phyloP scores from a whole-genome alignment of 2,113 vertebrate species.

The Sylvia atricapilla region DNA sequence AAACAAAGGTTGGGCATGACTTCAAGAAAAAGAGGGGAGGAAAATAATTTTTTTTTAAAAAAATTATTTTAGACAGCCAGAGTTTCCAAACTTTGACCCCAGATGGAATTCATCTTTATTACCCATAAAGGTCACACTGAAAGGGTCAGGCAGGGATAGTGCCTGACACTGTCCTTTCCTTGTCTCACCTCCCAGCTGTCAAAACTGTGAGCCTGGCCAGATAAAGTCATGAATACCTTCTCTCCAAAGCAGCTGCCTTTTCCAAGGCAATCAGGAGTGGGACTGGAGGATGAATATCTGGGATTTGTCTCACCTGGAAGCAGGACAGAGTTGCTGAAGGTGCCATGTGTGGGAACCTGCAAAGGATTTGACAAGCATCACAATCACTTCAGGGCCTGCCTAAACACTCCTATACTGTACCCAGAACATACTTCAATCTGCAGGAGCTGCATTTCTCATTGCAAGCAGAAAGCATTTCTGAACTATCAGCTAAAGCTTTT shows the following conservation, averaged over 20 bases:
- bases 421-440: background rate
- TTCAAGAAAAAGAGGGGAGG: background rate
- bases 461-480: background rate
- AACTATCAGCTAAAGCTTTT: background rate
- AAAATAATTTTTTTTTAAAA: background rate
- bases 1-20: background rate
- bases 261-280: background rate
- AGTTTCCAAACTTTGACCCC: background rate
- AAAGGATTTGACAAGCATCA: background rate
- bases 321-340: background rate
- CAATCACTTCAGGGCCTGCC: background rate
- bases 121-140: background rate
- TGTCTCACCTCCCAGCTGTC: background rate
- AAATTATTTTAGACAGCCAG: background rate
- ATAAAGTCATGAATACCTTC: background rate
- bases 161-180: background rate
- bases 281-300: too few relatives aligned
- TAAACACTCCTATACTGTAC: background rate
- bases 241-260: background rate
- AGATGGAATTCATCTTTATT: background rate
- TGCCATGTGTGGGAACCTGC: accelerated
- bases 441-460: background rate
- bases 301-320: background rate
- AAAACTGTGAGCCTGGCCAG: background rate
- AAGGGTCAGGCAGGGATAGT: background rate